These are phyloP conservation scores for Intellagama lesueurii DNA, from an alignment of 2,797 vertebrate species.

Conservation along the genomic window DNA sequence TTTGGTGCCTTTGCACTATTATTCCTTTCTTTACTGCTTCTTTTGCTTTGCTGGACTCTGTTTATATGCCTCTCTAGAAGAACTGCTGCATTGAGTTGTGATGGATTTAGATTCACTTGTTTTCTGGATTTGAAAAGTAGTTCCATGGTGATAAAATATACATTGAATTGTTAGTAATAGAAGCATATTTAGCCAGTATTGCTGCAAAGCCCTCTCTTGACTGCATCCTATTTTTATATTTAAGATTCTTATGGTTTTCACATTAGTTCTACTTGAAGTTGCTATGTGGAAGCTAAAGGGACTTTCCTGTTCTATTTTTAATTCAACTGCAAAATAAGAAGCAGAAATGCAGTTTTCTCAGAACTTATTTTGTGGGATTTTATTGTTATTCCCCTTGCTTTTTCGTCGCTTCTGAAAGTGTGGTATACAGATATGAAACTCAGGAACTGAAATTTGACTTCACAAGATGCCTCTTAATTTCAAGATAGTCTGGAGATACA, in stretches of 20 bases:
- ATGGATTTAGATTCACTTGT: conserved; percentile 31
- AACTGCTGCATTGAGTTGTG: neutral
- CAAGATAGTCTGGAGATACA: conserved; percentile 48
- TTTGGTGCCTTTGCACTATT: conserved; percentile 61
- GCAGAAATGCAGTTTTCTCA: conserved; percentile 69
- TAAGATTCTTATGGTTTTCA: neutral
- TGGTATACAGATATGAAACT: conserved; percentile 58
- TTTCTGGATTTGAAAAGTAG: conserved; percentile 16
- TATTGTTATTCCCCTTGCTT: conserved; percentile 50
- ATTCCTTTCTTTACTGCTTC: conserved; percentile 47
- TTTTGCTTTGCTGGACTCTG: conserved; percentile 31
- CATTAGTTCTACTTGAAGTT: neutral
- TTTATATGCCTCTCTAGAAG: neutral
- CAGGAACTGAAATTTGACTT: conserved; percentile 67
- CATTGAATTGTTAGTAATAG: conserved; percentile 22
- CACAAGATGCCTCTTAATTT: conserved; percentile 48
- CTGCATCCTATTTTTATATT: neutral
- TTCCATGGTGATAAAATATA: conserved; percentile 42
- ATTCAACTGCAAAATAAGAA: conserved; percentile 60
- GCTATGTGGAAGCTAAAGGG: conserved; percentile 37
- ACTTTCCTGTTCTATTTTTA: conserved; percentile 66
- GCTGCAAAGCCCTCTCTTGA: neutral
- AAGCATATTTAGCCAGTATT: conserved; percentile 35
- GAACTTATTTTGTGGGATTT: conserved; percentile 70
- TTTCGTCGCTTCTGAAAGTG: conserved; percentile 79